phyloP scores from a whole-genome alignment of 2,888 invertebrate genomes.

The Drosophila bunnanda region DNA sequence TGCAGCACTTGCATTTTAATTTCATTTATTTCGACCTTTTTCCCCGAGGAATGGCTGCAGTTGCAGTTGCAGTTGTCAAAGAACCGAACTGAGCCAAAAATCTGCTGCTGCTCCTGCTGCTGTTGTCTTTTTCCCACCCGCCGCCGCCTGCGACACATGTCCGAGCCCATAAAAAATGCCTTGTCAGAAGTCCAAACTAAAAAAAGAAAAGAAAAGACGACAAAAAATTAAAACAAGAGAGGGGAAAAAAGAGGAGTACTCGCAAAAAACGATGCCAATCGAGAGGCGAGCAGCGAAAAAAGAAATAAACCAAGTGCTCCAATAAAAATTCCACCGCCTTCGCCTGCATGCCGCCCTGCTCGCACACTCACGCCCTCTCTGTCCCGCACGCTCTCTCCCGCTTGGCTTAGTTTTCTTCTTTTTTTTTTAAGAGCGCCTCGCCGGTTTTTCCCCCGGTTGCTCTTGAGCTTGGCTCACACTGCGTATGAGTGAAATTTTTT shows the following conservation, averaged over 20 bases:
- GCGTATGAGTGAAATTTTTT: conserved; percentile 72
- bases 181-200: conserved; percentile 25
- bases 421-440: conserved; percentile 68
- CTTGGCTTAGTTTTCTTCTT: conserved; percentile 32
- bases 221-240: conserved; percentile 19
- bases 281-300: conserved; percentile 62
- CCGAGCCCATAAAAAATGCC: conserved; percentile 38
- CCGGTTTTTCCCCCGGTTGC: conserved; percentile 56
- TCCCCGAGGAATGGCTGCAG: conserved; percentile 60
- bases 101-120: conserved; percentile 37
- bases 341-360: conserved; percentile 53
- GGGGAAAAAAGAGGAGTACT: conserved; percentile 3
- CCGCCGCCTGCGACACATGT: conserved; percentile 38
- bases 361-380: conserved; percentile 30
- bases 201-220: conserved; percentile 1
- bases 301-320: conserved; percentile 70
- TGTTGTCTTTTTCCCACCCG: conserved; percentile 27
- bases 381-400: conserved; percentile 35
- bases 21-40: conserved; percentile 60
- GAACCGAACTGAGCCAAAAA: conserved; percentile 57
- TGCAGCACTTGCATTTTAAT: conserved; percentile 56
- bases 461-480: conserved; percentile 67
- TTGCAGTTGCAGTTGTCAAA: conserved; percentile 52
- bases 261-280: conserved; percentile 66
- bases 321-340: conserved; percentile 79